Percentiles rank a stretch among this genome's conserved stretches.
phyloP scores from a whole-genome alignment of 2,797 vertebrate genomes.

The Clarias platycephalus region DNA sequence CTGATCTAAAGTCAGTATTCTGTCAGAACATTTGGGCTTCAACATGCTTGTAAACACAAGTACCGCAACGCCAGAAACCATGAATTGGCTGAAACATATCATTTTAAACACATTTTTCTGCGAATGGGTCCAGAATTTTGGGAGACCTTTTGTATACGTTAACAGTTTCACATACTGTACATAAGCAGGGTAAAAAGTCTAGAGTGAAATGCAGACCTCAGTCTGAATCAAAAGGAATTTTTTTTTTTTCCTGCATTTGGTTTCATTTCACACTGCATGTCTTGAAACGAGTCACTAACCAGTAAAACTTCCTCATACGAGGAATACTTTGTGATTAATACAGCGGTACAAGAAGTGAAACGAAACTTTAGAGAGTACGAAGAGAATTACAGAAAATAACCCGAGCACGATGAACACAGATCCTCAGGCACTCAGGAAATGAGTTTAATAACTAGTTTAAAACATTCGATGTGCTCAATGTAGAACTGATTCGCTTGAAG shows the following conservation, averaged over 20 bases:
- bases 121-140: too few species aligned
- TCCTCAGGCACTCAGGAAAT: neutral
- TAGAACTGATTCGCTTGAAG: too few species aligned
- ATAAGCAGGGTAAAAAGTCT: neutral
- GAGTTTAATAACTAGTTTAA: neutral
- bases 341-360: neutral
- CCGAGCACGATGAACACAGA: neutral
- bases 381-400: neutral
- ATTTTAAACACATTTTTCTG: too few species aligned
- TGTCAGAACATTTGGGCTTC: too few species aligned
- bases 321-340: neutral
- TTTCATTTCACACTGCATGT: neutral
- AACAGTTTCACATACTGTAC: too few species aligned
- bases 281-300: neutral
- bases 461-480: neutral
- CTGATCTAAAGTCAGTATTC: too few species aligned
- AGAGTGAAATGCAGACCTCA: neutral
- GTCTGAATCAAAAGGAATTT: neutral
- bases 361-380: neutral
- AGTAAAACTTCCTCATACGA: neutral
- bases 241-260: neutral
- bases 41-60: too few species aligned
- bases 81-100: too few species aligned
- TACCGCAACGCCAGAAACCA: too few species aligned
- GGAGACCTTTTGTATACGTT: too few species aligned